phyloP scores from a whole-genome alignment of 2,113 vertebrate species.

The Saccopteryx leptura region DNA sequence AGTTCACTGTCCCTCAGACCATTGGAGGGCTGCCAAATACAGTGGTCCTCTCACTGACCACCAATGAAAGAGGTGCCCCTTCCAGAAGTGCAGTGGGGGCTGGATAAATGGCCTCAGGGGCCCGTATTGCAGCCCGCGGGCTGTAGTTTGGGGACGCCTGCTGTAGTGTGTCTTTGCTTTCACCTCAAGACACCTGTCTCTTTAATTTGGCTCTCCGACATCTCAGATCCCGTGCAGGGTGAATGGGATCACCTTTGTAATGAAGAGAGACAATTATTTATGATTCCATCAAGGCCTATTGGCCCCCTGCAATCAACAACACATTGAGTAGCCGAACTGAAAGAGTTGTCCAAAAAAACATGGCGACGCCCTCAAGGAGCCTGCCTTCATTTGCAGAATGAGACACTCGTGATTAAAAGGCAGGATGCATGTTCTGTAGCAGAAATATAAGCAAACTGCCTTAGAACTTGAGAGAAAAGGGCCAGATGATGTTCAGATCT shows the following conservation, averaged over 20 bases:
- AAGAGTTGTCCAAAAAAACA: not conserved
- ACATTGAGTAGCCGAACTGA: not conserved
- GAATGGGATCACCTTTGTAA: not conserved
- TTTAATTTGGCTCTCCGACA: not conserved
- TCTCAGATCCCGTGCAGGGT: not conserved
- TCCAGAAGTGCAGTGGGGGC: no score
- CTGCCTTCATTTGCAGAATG: not conserved
- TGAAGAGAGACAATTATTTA: not conserved
- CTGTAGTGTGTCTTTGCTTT: not conserved
- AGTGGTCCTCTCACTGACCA: no score
- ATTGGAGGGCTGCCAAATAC: no score
- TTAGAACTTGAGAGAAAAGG: not conserved
- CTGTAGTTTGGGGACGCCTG: no score
- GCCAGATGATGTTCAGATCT: not conserved
- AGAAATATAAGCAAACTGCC: not conserved
- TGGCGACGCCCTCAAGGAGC: not conserved
- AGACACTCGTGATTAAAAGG: conserved; percentile 7
- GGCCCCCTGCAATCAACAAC: conserved; percentile 24
- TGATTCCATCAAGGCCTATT: not conserved
- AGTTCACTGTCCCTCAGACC: no score
- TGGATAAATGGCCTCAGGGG: no score
- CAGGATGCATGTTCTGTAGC: not conserved
- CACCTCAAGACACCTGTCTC: not conserved
- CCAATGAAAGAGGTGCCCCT: no score
- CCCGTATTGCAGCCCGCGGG: no score